Percentiles rank a stretch among this genome's conserved stretches.
phyloP scores from a whole-genome alignment of 2,888 invertebrate genomes.

The Polyommatus icarus region DNA sequence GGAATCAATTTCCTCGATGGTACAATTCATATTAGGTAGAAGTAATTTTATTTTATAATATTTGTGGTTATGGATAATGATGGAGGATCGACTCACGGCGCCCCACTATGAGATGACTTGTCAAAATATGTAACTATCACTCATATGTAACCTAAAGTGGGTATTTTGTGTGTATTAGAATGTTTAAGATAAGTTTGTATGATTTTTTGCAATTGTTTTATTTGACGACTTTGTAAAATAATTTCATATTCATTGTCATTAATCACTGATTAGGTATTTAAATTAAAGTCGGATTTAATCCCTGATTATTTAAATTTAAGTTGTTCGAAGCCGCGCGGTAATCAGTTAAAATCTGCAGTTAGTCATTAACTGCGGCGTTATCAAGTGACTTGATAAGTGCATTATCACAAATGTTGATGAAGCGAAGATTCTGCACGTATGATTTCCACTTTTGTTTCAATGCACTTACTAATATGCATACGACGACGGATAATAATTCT shows the following conservation, averaged over 20 bases:
- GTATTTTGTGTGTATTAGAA: too few species aligned
- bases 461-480: not conserved
- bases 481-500: too few species aligned
- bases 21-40: too few species aligned
- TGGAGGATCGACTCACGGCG: too few species aligned
- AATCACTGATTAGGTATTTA: not conserved
- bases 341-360: not conserved
- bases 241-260: too few species aligned
- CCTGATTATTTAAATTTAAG: not conserved
- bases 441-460: not conserved
- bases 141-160: too few species aligned
- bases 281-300: not conserved
- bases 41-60: too few species aligned
- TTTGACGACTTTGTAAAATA: not conserved
- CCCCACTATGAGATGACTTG: not conserved
- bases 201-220: not conserved
- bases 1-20: too few species aligned
- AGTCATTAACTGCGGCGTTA: not conserved
- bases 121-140: not conserved
- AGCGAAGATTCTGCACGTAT: not conserved
- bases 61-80: too few species aligned
- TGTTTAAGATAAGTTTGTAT: not conserved
- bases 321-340: not conserved
- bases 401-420: not conserved
- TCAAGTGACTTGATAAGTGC: conserved; percentile 5